phyloP scores from a whole-genome alignment of 2,888 invertebrate genomes.

The Hyposoter dolosus region DNA sequence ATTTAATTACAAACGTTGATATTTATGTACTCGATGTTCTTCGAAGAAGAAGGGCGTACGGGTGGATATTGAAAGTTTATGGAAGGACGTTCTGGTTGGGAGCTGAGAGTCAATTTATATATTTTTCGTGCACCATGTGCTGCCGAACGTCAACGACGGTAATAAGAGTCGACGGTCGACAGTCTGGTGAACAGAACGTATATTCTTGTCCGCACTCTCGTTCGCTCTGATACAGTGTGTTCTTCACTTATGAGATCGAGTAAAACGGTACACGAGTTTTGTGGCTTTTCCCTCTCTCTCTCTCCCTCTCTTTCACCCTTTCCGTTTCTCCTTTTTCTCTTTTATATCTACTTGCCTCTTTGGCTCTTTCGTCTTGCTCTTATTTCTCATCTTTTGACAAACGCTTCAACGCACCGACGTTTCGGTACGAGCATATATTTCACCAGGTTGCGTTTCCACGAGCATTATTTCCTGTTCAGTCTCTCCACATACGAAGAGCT shows the following conservation, averaged over 20 bases:
- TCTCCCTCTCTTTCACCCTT: not conserved
- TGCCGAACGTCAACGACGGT: constrained; percentile 54
- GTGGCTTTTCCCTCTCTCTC: not conserved
- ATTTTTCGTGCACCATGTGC: constrained; percentile 38
- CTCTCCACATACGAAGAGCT: not conserved
- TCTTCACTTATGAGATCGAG: constrained; percentile 17
- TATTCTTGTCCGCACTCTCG: constrained; percentile 63
- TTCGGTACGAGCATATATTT: constrained; percentile 15
- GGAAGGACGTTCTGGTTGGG: not conserved
- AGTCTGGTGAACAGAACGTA: constrained; percentile 60
- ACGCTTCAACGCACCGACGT: constrained; percentile 44
- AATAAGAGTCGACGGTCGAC: constrained; percentile 56
- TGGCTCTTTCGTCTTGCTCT: not conserved
- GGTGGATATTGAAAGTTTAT: not conserved
- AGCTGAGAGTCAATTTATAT: constrained; percentile 3
- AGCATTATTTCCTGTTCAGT: constrained; percentile 6
- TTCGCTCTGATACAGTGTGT: constrained; percentile 44
- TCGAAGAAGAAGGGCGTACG: not conserved
- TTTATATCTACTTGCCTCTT: not conserved
- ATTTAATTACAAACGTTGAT: not conserved
- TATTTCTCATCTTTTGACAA: constrained; percentile 31
- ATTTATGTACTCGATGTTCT: not conserved
- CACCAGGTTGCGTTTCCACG: not conserved
- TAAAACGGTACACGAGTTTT: constrained; percentile 31
- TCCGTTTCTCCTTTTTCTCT: not conserved